Conservation (phyloP, 92 coral and sea anemone genomes). For the Heliopora coerulea region DNA sequence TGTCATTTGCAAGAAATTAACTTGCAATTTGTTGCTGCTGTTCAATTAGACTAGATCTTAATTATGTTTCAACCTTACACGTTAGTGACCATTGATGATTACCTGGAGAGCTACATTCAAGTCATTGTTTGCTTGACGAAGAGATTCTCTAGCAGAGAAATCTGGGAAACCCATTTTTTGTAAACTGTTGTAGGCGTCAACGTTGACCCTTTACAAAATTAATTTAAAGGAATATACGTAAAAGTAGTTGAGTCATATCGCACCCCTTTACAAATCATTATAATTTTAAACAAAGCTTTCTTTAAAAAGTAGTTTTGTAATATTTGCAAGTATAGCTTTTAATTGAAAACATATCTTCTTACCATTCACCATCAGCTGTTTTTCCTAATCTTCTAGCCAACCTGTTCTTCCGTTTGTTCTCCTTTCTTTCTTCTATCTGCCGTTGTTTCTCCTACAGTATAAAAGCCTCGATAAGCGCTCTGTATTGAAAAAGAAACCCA, state of each 20-base stretch:
- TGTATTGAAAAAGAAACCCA: no score
- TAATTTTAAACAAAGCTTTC: no score
- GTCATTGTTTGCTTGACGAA: slow-evolving; percentile 84
- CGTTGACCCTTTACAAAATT: slow-evolving; percentile 61
- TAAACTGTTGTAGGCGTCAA: slow-evolving; percentile 62
- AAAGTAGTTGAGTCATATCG: background rate
- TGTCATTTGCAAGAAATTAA: no score
- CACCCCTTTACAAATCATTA: no score
- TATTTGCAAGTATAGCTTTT: no score
- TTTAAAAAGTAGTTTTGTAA: no score
- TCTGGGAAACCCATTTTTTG: slow-evolving; percentile 79
- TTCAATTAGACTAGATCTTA: no score
- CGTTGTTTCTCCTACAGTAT: slow-evolving; percentile 57
- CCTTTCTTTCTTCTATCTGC: slow-evolving; percentile 52
- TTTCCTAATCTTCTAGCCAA: slow-evolving; percentile 76
- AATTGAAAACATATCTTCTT: no score
- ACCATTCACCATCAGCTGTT: slow-evolving; percentile 94
- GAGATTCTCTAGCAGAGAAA: slow-evolving; percentile 59
- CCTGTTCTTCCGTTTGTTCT: slow-evolving; percentile 60
- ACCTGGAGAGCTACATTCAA: slow-evolving; percentile 85
- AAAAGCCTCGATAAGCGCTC: background rate
- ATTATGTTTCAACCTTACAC: no score
- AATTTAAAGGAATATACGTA: background rate
- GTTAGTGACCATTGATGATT: no score
- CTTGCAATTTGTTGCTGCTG: no score